These are phyloP conservation scores for Limnephilus auricula DNA, from an alignment of 2,888 invertebrate genomes.

Conservation along the genomic window DNA sequence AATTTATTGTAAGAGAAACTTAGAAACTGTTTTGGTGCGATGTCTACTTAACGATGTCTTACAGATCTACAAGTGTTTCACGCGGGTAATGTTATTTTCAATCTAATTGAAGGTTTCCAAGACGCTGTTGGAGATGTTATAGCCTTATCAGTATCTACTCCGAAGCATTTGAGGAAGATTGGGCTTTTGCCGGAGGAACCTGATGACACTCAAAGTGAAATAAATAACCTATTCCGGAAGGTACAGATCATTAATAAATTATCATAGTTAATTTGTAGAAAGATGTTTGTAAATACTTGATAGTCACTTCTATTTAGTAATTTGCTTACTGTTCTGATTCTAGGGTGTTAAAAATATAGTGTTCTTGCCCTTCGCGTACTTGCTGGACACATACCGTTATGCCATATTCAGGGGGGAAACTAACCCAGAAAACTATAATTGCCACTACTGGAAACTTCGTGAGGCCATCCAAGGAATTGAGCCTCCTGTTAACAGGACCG, in stretches of 20 bases:
- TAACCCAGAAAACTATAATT: constrained; percentile 79
- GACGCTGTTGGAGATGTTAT: constrained; percentile 87
- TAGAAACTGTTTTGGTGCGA: no score
- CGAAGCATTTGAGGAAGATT: constrained; percentile 85
- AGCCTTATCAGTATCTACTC: constrained; percentile 83
- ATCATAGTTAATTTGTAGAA: no score
- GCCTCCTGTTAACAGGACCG: constrained; percentile 79
- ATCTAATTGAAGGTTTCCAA: constrained; percentile 75
- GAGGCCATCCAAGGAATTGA: constrained; percentile 81
- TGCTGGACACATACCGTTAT: constrained; percentile 85
- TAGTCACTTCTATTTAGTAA: background rate
- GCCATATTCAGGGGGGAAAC: constrained; percentile 82
- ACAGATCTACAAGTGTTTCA: no score
- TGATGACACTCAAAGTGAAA: constrained; percentile 81
- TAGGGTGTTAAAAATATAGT: constrained; percentile 85
- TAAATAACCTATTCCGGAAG: constrained; percentile 83
- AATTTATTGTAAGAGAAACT: no score
- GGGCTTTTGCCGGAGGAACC: constrained; percentile 79
- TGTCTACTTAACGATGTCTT: background rate
- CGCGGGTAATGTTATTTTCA: background rate
- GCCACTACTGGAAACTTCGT: constrained; percentile 81
- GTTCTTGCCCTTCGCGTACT: constrained; percentile 83
- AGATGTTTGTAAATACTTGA: background rate
- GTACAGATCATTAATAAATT: constrained; percentile 69
- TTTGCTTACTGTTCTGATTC: constrained; percentile 59